These are phyloP conservation scores for Caenorhabditis virilis DNA, from an alignment of 2,888 invertebrate genomes.

Conservation along the genomic window DNA sequence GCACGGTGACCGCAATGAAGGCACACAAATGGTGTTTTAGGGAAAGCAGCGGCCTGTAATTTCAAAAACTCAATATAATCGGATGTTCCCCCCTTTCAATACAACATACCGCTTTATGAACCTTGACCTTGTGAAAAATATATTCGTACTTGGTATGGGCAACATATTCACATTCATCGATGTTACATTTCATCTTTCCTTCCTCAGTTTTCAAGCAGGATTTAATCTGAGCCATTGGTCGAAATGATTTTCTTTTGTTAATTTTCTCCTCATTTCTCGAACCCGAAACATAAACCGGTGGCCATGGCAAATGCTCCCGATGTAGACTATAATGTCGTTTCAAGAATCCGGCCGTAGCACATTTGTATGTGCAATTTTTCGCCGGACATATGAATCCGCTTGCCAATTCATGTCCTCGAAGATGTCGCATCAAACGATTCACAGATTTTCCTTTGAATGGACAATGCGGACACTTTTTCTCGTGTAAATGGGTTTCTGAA, in stretches of 20 bases:
- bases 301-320: slow-evolving; percentile 18
- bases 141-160: slow-evolving; percentile 4
- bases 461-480: slow-evolving; percentile 33
- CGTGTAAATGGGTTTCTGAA: no score
- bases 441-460: slow-evolving; percentile 14
- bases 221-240: slow-evolving; percentile 1
- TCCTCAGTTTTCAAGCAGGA: not conserved
- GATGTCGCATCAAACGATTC: slow-evolving; percentile 13
- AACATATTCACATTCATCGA: slow-evolving; percentile 12
- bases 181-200: slow-evolving; percentile 13
- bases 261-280: slow-evolving; percentile 2
- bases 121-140: slow-evolving; percentile 11
- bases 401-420: slow-evolving; percentile 13
- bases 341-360: slow-evolving; percentile 31
- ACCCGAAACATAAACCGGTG: slow-evolving; percentile 20
- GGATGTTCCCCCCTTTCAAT: no score
- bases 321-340: slow-evolving; percentile 35
- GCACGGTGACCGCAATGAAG: slow-evolving; percentile 19
- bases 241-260: slow-evolving; percentile 1
- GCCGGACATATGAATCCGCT: slow-evolving; percentile 26
- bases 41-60: slow-evolving; percentile 10
- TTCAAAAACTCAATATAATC: no score
- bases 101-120: slow-evolving; percentile 15
- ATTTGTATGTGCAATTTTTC: slow-evolving; percentile 19
- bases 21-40: slow-evolving; percentile 11